phyloP scores from a whole-genome alignment of 1,140 invertebrate genomes.

The Parapsyche elsis region DNA sequence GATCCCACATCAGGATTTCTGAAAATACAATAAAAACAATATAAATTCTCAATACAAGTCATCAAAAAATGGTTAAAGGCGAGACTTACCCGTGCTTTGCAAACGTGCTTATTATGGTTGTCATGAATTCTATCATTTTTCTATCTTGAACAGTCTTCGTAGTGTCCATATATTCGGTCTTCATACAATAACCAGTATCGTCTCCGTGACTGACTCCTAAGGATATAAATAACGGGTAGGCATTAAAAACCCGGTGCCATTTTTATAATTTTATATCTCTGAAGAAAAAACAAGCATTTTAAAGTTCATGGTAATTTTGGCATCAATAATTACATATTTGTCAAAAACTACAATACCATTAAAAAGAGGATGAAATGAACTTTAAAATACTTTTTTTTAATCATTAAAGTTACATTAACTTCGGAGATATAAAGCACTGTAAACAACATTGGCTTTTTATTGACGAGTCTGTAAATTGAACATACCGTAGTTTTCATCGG shows the following conservation, averaged over 20 bases:
- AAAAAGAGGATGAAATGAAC: too few species aligned
- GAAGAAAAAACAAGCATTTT: too few species aligned
- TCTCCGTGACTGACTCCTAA: constrained; percentile 73
- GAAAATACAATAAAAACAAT: constrained; percentile 9
- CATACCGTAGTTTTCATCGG: constrained; percentile 68
- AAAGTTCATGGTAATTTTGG: too few species aligned
- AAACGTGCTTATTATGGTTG: constrained; percentile 69
- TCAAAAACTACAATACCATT: too few species aligned
- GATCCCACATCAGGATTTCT: constrained; percentile 59
- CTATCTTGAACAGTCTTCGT: constrained; percentile 62
- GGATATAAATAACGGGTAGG: constrained; percentile 9
- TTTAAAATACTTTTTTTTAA: too few species aligned
- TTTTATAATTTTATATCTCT: too few species aligned
- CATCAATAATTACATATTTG: too few species aligned
- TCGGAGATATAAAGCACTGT: too few species aligned
- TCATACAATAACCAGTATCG: constrained; percentile 65
- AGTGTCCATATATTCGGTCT: constrained; percentile 58
- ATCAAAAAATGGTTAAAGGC: not conserved
- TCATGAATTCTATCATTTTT: constrained; percentile 66
- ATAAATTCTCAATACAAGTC: too few species aligned
- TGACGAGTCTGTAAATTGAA: not conserved
- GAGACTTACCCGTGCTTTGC: constrained; percentile 67
- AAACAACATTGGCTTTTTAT: too few species aligned
- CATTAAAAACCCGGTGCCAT: too few species aligned
- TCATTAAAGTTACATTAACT: too few species aligned